Percentiles rank a stretch among this genome's conserved stretches.
Conservation (phyloP, 2,113 vertebrate species). For the Pterocles orientalis region DNA sequence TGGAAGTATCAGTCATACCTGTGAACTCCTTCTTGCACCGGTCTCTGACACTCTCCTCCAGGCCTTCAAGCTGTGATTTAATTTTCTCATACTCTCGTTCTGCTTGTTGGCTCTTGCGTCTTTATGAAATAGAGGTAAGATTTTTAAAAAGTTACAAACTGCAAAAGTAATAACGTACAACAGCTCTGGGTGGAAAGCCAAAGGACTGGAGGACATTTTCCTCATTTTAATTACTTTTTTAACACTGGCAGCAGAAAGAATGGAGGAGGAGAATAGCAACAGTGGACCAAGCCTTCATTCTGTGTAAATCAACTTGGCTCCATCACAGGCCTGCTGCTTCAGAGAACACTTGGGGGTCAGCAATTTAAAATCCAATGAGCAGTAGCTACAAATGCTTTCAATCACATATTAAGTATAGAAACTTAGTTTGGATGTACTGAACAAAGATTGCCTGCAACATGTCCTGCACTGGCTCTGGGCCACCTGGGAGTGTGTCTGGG, state of each 20-base stretch:
- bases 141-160: not conserved
- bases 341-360: not conserved
- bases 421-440: not conserved
- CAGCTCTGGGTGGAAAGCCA: not conserved
- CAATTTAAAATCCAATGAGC: not conserved
- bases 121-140: constrained; percentile 59
- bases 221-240: not conserved
- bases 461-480: not conserved
- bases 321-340: not conserved
- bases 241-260: not conserved
- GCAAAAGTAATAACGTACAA: not conserved
- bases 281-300: not conserved
- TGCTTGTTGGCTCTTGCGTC: constrained; percentile 95
- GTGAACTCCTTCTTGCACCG: constrained; percentile 99
- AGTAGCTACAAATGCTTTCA: not conserved
- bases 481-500: not conserved
- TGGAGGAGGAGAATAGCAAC: not conserved
- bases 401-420: not conserved
- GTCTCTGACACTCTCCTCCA: constrained; percentile 96
- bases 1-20: constrained; percentile 70
- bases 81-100: constrained; percentile 97
- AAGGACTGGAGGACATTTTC: not conserved
- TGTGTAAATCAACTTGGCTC: not conserved
- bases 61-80: constrained; percentile 90
- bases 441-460: not conserved